Evolutionary conservation across 2,888 invertebrate species (phyloP), one percentile per base, ranked within the genome.

Genomic region (Odontothrips loti): DNA sequence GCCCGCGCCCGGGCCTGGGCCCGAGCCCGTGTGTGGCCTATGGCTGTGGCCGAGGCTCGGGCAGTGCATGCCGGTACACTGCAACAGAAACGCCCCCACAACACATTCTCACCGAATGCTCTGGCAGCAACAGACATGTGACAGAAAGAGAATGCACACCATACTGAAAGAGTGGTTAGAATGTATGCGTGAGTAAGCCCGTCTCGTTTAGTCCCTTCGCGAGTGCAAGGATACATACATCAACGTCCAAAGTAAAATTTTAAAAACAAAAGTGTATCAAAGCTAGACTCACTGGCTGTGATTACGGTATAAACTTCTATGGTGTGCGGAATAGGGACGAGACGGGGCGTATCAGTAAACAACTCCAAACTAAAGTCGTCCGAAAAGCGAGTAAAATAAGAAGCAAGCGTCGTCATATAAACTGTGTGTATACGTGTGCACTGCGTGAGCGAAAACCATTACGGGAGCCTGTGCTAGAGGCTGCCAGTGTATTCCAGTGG

Each of bases 41-140:
- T 20, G 63, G 63, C 63, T 23, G 63, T 9, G n/a, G 63, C 63
- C 63, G 63, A 6, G 68, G 27, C 68, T 68, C 68, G 68, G 51
- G 51, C 68, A 68, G 68, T 68, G 68, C 68, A 68, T 68, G 68
- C 68, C 68, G 68, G 68, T 68, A 68, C 68, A 68, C 68, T 68
- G 68, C 23, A 68, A 68, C 68, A 68, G 23, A 68, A 68, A 68
- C 11, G 68, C 11, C 68, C 68, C 68, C 68, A 68, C 68, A 68
- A 68, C 68, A 63, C 63, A 68, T 23, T 23, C 68, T 68, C 68
- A 68, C 68, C 23, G 68, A 23, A 68, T 23, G 68, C 68, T 68
- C 68, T 68, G 68, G 68, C 68, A 68, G 68, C 68, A 17, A 23
- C 23, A 51, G 6, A 51, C 51, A 51, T 17, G 51, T 51, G 51